Evolutionary conservation across 2,888 invertebrate species (phyloP), one percentile per base, ranked within the genome.

Genomic region (Elegia similella): DNA sequence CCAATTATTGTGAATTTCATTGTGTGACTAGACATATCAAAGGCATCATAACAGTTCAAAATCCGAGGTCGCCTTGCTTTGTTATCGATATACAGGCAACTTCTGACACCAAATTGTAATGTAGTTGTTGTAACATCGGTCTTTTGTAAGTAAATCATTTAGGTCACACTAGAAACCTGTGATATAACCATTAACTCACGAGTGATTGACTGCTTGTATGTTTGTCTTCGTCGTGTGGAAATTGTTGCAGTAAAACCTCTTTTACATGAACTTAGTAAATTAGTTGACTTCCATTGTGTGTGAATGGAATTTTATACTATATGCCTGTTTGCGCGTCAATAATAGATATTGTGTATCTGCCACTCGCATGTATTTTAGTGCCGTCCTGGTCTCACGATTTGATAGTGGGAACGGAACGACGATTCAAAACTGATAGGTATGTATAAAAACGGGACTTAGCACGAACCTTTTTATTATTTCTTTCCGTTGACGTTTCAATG

Each of bases 111-210:
- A 76, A 79, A 72, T 73, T 72, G 69, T 73, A 62, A 64, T 72
- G 68, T 65, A 69, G 63, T 71, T 69, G 62, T 52, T 15, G 29
- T 56, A 70, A 73, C 66, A 70, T 73, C 70, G 68, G 67, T 70
- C 72, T 81, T 81, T 77, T 75, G 71, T 80, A 77, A 74, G 76
- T 82, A 86, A 46, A 50, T 86, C 86, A 84, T 81, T 80, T 86
- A 87, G 84, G 79, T 84, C 80, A 84, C 88, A 87, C 78, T 87
- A 86, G 88, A 80, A 82, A 78, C 87, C 90, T 91, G 90, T 90
- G 90, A 90, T 90, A 90, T 87, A 83, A 80, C 81, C 79, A 76
- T 79, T 76, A 80, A 75, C 63, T 84, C 80, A 76, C 81, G 85
- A 75, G 82, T 86, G 88, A 72, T 78, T 78, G 84, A 69, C 75